Base-by-base conservation (phyloP, 2,113 vertebrate genomes). In the Entomyzon cyanotis region DNA sequence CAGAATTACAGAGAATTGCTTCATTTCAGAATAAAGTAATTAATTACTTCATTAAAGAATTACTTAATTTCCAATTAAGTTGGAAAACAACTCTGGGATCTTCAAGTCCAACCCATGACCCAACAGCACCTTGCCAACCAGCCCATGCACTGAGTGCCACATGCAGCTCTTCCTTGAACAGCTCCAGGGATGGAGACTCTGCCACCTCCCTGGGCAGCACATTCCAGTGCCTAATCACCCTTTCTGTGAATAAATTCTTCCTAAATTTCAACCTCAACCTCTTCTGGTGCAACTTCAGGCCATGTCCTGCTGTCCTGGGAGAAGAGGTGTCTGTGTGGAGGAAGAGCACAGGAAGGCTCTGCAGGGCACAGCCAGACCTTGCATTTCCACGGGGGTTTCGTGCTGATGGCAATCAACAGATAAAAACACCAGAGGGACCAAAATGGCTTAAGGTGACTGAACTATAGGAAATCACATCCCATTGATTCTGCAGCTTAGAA, bases 401-500 rank as follows among this genome's bases (percentile, higher is more conserved):
- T 28, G 35, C 42, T 49, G n/a, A 25, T 8, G 68, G 64, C 10
- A 70, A 42, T 25, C 42, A 56, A 64, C 37, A 69, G 62, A 55
- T 47, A 67, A 42, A 77, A 69, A 47, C 24, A 86, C 39, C 80
- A 59, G 42, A 81, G 55, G 42, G 64, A 74, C 27, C 2, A 3
- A 78, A 89, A 87, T 27, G 7, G 30, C 80, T 88, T 86, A 11
- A 73, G 64, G 42, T 55, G n/a, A 42, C 35, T 73, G 78, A 91
- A 31, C 39, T 35, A 4, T 3, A 75, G 69, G 69, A 90, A 92
- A 87, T 47, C 79, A 75, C 0, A 0, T 81, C 27, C 86, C 55
- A 35, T 93, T 74, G 90, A 64, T 78, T 89, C 93, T 67, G 55
- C 82, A 53, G 78, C 84, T 83, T 28, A 58, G 67, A 77, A 67